These are phyloP conservation scores for Ammospiza maritima DNA, from an alignment of 2,797 vertebrate species.

Conservation along the genomic window DNA sequence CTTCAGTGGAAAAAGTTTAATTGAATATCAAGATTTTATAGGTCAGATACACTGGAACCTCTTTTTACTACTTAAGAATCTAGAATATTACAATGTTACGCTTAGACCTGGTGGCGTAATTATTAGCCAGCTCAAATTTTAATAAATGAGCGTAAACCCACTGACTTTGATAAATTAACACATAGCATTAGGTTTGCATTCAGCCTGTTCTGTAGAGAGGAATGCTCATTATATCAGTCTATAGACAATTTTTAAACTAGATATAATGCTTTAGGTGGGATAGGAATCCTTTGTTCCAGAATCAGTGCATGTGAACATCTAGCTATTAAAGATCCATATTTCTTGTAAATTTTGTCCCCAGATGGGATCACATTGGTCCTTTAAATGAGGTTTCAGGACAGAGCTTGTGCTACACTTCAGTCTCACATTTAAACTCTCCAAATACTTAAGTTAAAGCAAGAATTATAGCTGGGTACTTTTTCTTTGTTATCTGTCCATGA, in stretches of 20 bases:
- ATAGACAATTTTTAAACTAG: not conserved
- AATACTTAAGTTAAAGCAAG: not conserved
- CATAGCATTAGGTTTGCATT: not conserved
- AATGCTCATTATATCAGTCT: not conserved
- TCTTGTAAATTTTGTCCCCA: not conserved
- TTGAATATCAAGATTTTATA: too few relatives aligned
- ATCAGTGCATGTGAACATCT: not conserved
- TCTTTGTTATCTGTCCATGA: not conserved
- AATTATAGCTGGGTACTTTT: not conserved
- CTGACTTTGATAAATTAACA: not conserved
- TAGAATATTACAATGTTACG: too few relatives aligned
- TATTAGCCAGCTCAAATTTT: not conserved
- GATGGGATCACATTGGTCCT: not conserved
- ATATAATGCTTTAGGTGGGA: not conserved
- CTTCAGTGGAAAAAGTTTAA: too few relatives aligned
- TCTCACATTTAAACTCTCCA: not conserved
- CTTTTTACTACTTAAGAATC: too few relatives aligned
- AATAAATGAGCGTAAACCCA: not conserved
- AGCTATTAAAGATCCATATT: not conserved
- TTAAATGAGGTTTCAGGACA: not conserved
- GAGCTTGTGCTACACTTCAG: not conserved
- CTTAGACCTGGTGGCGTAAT: not conserved
- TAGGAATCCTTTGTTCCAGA: not conserved
- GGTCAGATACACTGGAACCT: too few relatives aligned
- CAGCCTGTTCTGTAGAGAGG: not conserved